Conservation (phyloP, 2,113 vertebrate species). For the Nestor notabilis region DNA sequence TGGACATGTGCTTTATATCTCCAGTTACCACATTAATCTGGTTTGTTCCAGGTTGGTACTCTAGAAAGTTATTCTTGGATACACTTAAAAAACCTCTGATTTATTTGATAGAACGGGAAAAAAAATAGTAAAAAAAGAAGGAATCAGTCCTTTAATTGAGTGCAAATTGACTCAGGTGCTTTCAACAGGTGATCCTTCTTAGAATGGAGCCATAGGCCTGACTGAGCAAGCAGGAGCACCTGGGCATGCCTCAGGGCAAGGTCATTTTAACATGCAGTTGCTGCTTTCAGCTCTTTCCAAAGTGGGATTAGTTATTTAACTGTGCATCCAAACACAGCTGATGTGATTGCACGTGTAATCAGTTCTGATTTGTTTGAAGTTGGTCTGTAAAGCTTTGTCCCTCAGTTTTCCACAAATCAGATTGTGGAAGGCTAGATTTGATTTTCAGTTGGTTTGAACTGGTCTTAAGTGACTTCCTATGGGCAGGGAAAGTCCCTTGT, state of each 20-base stretch:
- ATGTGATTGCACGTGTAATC: constrained; percentile 25
- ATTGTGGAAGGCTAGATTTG: neutral
- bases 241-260: neutral
- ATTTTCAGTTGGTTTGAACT: neutral
- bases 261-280: neutral
- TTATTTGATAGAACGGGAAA: neutral
- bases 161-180: neutral
- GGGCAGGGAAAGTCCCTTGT: neutral
- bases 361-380: constrained; percentile 47
- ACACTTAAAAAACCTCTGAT: neutral
- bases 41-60: neutral
- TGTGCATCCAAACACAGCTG: neutral
- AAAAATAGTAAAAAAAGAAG: neutral
- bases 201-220: neutral
- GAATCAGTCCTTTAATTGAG: fast-evolving
- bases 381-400: neutral
- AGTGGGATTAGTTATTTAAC: neutral
- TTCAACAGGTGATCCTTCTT: neutral
- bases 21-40: neutral
- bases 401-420: neutral
- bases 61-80: neutral
- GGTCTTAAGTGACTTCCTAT: neutral
- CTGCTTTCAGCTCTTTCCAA: constrained; percentile 25
- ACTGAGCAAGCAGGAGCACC: neutral
- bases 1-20: neutral